These are phyloP conservation scores for Aelia acuminata DNA, from an alignment of 2,888 invertebrate genomes.

Conservation along the genomic window DNA sequence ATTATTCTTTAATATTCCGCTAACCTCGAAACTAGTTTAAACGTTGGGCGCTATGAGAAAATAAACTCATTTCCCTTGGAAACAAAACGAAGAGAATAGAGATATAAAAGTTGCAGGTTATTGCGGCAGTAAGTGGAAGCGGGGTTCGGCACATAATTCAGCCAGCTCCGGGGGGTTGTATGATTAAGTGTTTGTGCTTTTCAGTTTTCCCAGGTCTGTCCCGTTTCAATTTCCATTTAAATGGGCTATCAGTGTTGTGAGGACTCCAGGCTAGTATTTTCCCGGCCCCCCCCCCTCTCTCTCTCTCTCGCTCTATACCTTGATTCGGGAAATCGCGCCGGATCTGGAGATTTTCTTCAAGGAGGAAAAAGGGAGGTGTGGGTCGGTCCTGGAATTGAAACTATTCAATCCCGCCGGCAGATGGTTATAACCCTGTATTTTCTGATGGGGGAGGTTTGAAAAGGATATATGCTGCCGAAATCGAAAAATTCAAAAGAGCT, in stretches of 20 bases:
- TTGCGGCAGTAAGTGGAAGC: conserved; percentile 40
- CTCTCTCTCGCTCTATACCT: background rate
- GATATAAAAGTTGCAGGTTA: conserved; percentile 45
- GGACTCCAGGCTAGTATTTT: conserved; percentile 37
- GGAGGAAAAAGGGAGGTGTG: background rate
- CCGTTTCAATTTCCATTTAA: conserved; percentile 56
- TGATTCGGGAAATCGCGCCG: conserved; percentile 47
- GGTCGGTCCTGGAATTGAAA: background rate
- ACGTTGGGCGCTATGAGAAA: background rate
- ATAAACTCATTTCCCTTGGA: conserved; percentile 18
- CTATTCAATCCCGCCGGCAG: conserved; percentile 18
- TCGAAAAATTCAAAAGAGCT: background rate
- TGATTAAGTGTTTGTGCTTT: conserved; percentile 56
- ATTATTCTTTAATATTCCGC: background rate
- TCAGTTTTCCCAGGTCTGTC: conserved; percentile 53
- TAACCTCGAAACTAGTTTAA: background rate
- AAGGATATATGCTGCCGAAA: background rate
- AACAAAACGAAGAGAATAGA: conserved; percentile 29
- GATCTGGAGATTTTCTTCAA: conserved; percentile 35
- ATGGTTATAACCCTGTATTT: conserved; percentile 22
- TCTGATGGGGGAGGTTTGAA: background rate
- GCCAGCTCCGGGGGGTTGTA: conserved; percentile 12
- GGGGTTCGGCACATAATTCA: conserved; percentile 49
- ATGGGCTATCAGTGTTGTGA: conserved; percentile 57
- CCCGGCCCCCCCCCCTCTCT: background rate